Conservation (phyloP, 2,113 vertebrate species). For the Glareola pratincola region DNA sequence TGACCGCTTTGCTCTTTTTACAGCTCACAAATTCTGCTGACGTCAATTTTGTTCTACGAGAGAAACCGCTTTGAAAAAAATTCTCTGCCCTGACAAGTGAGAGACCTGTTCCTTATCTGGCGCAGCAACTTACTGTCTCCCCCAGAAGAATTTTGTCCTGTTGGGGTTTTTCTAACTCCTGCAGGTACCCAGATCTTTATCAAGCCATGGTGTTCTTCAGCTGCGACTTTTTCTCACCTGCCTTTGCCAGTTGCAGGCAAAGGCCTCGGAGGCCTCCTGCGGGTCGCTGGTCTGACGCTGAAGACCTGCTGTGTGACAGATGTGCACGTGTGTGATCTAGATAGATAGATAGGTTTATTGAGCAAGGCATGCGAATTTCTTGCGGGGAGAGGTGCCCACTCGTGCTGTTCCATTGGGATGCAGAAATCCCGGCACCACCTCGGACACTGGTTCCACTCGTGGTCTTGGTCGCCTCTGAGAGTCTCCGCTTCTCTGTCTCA, state of each 20-base stretch:
- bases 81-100: neutral
- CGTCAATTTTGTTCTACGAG: neutral
- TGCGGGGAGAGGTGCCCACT: neutral
- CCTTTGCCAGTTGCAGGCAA: neutral
- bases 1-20: neutral
- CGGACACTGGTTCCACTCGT: fast-evolving
- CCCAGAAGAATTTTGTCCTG: neutral
- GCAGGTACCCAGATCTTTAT: neutral
- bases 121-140: neutral
- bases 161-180: neutral
- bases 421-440: neutral
- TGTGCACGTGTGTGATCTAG: fast-evolving
- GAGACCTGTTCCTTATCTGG: neutral
- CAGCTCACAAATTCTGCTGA: neutral
- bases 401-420: neutral
- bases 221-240: neutral
- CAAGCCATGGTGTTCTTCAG: neutral
- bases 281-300: neutral
- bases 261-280: neutral
- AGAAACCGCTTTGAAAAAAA: neutral
- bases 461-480: neutral
- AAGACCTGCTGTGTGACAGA: neutral
- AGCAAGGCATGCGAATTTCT: neutral
- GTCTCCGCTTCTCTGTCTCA: neutral
- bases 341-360: neutral